phyloP scores from a whole-genome alignment of 1,140 invertebrate species.

The Limonius californicus region DNA sequence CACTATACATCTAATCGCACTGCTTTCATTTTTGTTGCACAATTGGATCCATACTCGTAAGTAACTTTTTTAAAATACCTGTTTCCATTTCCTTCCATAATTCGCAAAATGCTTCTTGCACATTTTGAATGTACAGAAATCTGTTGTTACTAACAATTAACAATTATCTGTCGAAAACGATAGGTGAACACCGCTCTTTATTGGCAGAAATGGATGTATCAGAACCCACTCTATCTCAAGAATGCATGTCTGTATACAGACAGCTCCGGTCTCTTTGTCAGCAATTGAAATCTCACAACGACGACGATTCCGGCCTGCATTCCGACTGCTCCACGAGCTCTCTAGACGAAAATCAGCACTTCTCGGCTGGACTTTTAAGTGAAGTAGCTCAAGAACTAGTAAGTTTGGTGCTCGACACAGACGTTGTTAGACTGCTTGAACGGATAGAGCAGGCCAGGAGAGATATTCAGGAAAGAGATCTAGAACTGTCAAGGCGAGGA shows the following conservation, averaged over 20 bases:
- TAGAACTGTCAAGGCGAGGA: slow-evolving; percentile 74
- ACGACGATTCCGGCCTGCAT: slow-evolving; percentile 59
- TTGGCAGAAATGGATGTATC: slow-evolving; percentile 75
- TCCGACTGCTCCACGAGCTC: slow-evolving; percentile 54
- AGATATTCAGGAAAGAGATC: slow-evolving; percentile 68
- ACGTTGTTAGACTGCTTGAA: slow-evolving; percentile 75
- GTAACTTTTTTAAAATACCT: too few relatives aligned
- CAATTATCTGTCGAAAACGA: not conserved
- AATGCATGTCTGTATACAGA: slow-evolving; percentile 60
- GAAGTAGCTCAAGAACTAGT: slow-evolving; percentile 68
- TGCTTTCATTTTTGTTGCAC: too few relatives aligned
- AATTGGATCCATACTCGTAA: too few relatives aligned
- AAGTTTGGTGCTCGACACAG: slow-evolving; percentile 65
- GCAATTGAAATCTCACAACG: slow-evolving; percentile 67
- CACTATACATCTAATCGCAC: too few relatives aligned
- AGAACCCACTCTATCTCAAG: slow-evolving; percentile 61
- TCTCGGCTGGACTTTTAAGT: slow-evolving; percentile 44
- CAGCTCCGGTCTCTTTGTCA: slow-evolving; percentile 64
- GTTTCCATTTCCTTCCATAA: too few relatives aligned
- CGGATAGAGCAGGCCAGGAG: slow-evolving; percentile 72
- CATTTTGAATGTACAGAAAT: too few relatives aligned
- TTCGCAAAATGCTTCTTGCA: too few relatives aligned
- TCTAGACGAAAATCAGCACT: slow-evolving; percentile 44
- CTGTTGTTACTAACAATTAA: slow-evolving; percentile 7
- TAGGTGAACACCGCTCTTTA: slow-evolving; percentile 53